Percentiles rank a stretch among this genome's conserved stretches.
Conservation (phyloP, 2,113 vertebrate species). For the Pangasianodon hypophthalmus region DNA sequence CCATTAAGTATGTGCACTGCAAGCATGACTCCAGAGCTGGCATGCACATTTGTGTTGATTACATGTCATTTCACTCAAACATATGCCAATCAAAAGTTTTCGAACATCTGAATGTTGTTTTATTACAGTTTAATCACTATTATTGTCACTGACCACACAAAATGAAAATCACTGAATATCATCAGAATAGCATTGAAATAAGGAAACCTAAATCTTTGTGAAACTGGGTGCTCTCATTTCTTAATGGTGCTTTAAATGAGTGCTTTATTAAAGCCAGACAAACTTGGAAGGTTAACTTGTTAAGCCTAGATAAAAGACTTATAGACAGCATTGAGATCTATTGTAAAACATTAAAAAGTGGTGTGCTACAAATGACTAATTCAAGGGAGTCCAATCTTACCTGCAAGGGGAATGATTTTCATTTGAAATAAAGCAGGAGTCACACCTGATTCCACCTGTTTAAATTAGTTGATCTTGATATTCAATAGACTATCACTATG, state of each 20-base stretch:
- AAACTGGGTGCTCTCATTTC: not conserved
- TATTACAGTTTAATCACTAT: not conserved
- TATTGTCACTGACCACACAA: not conserved
- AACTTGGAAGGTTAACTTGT: not conserved
- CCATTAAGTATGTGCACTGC: not conserved
- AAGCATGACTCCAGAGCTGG: constrained; percentile 24
- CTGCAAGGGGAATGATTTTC: not conserved
- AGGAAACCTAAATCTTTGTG: not conserved
- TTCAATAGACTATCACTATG: not conserved
- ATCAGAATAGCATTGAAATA: not conserved
- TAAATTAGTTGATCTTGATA: not conserved
- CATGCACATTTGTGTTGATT: constrained; percentile 1
- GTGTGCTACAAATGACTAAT: not conserved
- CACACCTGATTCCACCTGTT: not conserved
- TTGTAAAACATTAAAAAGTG: not conserved
- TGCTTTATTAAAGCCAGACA: not conserved
- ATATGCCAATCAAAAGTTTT: not conserved
- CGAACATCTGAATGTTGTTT: not conserved
- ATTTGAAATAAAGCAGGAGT: not conserved
- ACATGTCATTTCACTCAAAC: constrained; percentile 18
- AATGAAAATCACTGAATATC: not conserved
- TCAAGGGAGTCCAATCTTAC: not conserved
- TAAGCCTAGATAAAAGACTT: not conserved
- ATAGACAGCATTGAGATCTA: not conserved
- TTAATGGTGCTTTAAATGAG: not conserved